Evolutionary conservation across 2,888 invertebrate genomes (phyloP).

Genomic region (Dryocosmus kuriphilus): DNA sequence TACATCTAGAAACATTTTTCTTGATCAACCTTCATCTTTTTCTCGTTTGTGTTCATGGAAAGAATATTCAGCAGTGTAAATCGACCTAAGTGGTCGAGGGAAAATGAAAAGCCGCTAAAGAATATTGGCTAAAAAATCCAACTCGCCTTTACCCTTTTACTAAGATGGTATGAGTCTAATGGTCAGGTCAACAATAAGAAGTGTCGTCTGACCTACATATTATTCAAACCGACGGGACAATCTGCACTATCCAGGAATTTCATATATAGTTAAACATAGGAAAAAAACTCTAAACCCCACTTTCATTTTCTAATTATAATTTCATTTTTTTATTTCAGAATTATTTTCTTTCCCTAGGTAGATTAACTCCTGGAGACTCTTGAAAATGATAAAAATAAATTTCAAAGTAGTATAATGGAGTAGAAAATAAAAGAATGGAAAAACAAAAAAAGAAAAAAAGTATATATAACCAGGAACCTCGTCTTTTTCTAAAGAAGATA

Average conservation of each 20-base stretch:
- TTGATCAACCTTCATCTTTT: neutral
- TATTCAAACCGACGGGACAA: constrained; percentile 25
- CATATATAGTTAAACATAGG: neutral
- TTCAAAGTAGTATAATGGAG: neutral
- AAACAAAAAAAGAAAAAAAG: neutral
- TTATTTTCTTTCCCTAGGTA: neutral
- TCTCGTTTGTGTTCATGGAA: neutral
- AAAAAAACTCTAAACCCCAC: neutral
- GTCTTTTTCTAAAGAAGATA: constrained; percentile 5
- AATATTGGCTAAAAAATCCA: constrained; percentile 15
- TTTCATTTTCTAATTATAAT: neutral
- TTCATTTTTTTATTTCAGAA: neutral
- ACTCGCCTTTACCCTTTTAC: neutral
- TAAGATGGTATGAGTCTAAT: constrained; percentile 11
- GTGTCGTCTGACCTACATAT: constrained; percentile 16
- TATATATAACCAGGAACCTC: neutral
- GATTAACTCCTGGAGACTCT: neutral
- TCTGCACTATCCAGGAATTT: constrained; percentile 5
- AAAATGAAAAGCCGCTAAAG: constrained; percentile 32
- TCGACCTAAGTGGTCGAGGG: constrained; percentile 17
- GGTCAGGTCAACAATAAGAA: constrained; percentile 22
- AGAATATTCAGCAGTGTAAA: neutral
- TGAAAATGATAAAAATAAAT: neutral
- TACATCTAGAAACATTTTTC: constrained; percentile 4
- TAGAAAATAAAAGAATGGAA: neutral